Percentiles rank a stretch among this genome's conserved stretches.
phyloP scores from a whole-genome alignment of 1,140 invertebrate genomes.

The Aphelenchoides avenae region DNA sequence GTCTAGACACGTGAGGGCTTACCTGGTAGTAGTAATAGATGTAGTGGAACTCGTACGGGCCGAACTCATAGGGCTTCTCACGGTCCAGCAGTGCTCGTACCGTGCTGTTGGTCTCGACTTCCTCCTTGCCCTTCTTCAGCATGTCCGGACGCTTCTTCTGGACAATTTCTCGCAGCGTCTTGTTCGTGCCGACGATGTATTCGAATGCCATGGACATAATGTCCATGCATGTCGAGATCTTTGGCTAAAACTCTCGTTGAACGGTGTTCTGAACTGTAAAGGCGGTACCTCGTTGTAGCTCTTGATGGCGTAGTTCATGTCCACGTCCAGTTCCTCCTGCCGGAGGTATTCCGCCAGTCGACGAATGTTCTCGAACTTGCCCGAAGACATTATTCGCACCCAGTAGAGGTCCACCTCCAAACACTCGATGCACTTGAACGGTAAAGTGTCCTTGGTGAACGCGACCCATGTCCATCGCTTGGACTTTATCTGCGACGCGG shows the following conservation, averaged over 20 bases:
- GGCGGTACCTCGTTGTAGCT: slow-evolving; percentile 42
- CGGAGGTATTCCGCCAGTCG: slow-evolving; percentile 14
- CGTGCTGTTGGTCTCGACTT: neutral
- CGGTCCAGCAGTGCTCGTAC: slow-evolving; percentile 9
- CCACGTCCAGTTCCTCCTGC: slow-evolving; percentile 33
- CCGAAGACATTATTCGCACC: slow-evolving; percentile 30
- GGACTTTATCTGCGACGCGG: slow-evolving; percentile 17
- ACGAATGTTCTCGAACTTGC: slow-evolving; percentile 27
- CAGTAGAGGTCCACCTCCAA: slow-evolving; percentile 43
- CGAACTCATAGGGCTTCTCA: slow-evolving; percentile 43
- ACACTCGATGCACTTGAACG: slow-evolving; percentile 53
- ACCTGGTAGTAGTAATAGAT: slow-evolving; percentile 48
- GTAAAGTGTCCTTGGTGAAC: slow-evolving; percentile 39
- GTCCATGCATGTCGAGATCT: slow-evolving; percentile 37
- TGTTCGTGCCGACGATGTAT: slow-evolving; percentile 26
- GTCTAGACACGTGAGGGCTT: neutral
- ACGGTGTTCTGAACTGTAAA: slow-evolving; percentile 9
- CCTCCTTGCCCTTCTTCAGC: neutral
- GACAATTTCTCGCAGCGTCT: slow-evolving; percentile 1
- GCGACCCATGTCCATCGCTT: slow-evolving; percentile 29
- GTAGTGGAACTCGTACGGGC: slow-evolving; percentile 28
- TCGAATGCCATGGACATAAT: slow-evolving; percentile 23
- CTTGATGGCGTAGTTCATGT: slow-evolving; percentile 34
- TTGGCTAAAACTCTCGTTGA: slow-evolving; percentile 9
- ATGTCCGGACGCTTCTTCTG: slow-evolving; percentile 7